These are phyloP conservation scores for Hymenopus coronatus DNA, from an alignment of 2,888 invertebrate species.

Conservation along the genomic window DNA sequence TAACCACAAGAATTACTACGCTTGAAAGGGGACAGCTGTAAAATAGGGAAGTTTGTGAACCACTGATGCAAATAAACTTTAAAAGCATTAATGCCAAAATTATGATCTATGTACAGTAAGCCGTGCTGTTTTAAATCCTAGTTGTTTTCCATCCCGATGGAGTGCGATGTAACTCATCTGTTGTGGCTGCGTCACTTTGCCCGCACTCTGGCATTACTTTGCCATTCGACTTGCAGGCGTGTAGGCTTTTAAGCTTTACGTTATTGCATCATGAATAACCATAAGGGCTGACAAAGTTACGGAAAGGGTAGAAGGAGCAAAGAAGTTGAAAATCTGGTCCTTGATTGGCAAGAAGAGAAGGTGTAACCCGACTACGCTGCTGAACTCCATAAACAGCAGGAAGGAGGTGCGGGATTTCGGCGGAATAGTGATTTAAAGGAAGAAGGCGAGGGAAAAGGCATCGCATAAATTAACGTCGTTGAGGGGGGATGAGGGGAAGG, in stretches of 20 bases:
- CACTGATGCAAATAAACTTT: no score
- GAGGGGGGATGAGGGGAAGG: neutral
- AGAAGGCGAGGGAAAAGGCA: neutral
- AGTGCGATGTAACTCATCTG: neutral
- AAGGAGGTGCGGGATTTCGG: neutral
- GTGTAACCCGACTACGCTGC: neutral
- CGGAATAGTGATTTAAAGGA: neutral
- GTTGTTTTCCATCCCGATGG: no score
- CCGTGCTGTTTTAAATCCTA: no score
- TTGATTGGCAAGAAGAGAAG: neutral
- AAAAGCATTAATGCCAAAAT: no score
- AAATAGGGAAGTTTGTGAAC: no score
- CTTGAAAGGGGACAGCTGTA: no score
- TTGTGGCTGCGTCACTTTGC: neutral
- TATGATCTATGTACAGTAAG: no score
- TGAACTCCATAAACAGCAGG: neutral
- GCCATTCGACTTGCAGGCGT: constrained; percentile 12
- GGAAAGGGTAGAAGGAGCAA: neutral
- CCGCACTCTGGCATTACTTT: neutral
- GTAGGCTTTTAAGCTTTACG: constrained; percentile 20
- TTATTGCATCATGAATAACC: constrained; percentile 33
- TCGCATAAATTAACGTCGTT: neutral
- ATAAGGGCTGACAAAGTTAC: constrained; percentile 29
- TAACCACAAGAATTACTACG: no score
- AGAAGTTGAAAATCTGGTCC: constrained; percentile 9